Percentiles rank a stretch among this genome's conserved stretches.
These are phyloP conservation scores for Pherbina coryleti DNA, from an alignment of 2,888 invertebrate species.

Conservation along the genomic window DNA sequence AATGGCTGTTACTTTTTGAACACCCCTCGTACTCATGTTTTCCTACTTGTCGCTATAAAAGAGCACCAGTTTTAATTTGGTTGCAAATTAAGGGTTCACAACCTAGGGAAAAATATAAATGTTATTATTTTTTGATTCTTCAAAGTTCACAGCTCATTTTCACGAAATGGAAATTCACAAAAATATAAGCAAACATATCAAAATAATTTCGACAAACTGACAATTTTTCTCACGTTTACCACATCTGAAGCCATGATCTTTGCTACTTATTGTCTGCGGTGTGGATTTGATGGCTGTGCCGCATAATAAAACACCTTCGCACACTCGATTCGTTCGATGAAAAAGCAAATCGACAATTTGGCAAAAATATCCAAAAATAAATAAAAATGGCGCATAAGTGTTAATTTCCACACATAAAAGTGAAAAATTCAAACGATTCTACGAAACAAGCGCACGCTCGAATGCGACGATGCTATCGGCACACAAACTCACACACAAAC, in stretches of 20 bases:
- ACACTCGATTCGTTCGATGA: neutral
- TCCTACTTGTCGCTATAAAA: too few relatives aligned
- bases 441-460: constrained; percentile 16
- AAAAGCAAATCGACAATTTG: neutral
- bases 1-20: too few relatives aligned
- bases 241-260: constrained; percentile 18
- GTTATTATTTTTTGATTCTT: too few relatives aligned
- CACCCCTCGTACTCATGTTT: too few relatives aligned
- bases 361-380: neutral
- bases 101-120: too few relatives aligned
- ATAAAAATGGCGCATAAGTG: constrained; percentile 9
- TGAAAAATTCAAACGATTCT: neutral
- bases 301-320: constrained; percentile 8
- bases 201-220: neutral
- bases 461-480: neutral
- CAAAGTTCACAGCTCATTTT: neutral
- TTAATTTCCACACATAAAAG: neutral
- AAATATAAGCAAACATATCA: neutral
- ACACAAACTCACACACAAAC: neutral
- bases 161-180: neutral
- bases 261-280: constrained; percentile 17
- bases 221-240: constrained; percentile 23
- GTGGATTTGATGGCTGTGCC: neutral
- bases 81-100: too few relatives aligned
- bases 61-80: too few relatives aligned